Evolutionary conservation across 2,888 invertebrate species (phyloP).

Genomic region (Lomographa bimaculata): DNA sequence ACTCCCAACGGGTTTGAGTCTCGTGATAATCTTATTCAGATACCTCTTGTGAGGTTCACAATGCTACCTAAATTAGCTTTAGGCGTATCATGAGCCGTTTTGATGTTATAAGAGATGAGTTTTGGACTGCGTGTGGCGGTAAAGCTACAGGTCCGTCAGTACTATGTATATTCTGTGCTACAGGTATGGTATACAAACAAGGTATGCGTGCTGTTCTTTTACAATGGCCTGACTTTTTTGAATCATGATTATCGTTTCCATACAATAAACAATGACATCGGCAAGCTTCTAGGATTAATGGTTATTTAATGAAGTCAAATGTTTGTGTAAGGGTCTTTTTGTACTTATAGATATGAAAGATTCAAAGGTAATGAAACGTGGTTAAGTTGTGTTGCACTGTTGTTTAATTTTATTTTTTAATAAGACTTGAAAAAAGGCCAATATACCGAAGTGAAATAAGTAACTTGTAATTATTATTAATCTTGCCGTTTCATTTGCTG

Average conservation of each 20-base stretch:
- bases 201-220: slow-evolving; percentile 56
- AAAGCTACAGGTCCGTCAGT: too few relatives aligned
- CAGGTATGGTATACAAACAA: slow-evolving; percentile 51
- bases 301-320: slow-evolving; percentile 53
- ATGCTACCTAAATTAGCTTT: slow-evolving; percentile 83
- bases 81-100: slow-evolving; percentile 65
- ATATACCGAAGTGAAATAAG: too few relatives aligned
- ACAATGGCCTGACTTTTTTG: slow-evolving; percentile 46
- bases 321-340: slow-evolving; percentile 34
- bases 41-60: slow-evolving; percentile 76
- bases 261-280: slow-evolving; percentile 47
- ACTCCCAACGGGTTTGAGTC: slow-evolving; percentile 80
- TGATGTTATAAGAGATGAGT: slow-evolving; percentile 53
- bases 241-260: slow-evolving; percentile 50
- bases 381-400: too few relatives aligned
- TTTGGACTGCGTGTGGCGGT: slow-evolving; percentile 60
- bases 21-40: slow-evolving; percentile 80
- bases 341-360: too few relatives aligned
- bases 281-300: slow-evolving; percentile 54
- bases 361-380: too few relatives aligned
- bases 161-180: too few relatives aligned
- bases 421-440: too few relatives aligned
- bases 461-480: too few relatives aligned
- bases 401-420: too few relatives aligned
- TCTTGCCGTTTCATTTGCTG: too few relatives aligned